Evolutionary conservation across 2,888 invertebrate species (phyloP).

Genomic region (Apocheima hispidaria): DNA sequence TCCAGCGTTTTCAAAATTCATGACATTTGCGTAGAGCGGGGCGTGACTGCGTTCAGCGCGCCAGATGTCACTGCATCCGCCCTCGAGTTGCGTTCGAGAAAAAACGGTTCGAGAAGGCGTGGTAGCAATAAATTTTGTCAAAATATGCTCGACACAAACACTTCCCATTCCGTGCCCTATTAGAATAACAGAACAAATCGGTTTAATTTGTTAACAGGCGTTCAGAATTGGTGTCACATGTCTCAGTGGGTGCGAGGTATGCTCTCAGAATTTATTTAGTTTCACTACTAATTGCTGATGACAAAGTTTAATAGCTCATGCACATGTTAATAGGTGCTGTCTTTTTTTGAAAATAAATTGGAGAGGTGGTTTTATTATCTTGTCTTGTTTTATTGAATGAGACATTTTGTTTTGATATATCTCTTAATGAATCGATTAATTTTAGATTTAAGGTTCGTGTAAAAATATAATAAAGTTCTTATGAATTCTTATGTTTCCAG

Average conservation of each 20-base stretch:
- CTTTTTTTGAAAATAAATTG: constrained; percentile 30
- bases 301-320: constrained; percentile 79
- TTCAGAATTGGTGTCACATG: constrained; percentile 82
- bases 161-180: constrained; percentile 81
- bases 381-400: constrained; percentile 1
- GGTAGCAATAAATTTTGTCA: constrained; percentile 86
- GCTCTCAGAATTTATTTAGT: constrained; percentile 73
- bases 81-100: constrained; percentile 61
- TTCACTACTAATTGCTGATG: constrained; percentile 82
- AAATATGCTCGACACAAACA: constrained; percentile 83
- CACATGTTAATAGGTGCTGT: constrained; percentile 74
- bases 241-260: constrained; percentile 65
- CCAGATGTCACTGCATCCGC: constrained; percentile 82
- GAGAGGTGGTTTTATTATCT: constrained; percentile 23
- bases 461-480: not conserved
- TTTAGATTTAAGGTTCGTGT: constrained; percentile 1
- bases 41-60: constrained; percentile 74
- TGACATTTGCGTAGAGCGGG: constrained; percentile 56
- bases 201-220: constrained; percentile 85
- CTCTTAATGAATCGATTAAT: not conserved
- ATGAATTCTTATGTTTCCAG: no score
- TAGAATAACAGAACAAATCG: constrained; percentile 86
- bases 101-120: constrained; percentile 80
- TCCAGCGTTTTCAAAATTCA: constrained; percentile 64
- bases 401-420: constrained; percentile 1